Evolutionary conservation across 2,797 vertebrate genomes (phyloP), one percentile per base, ranked within the genome.

Genomic region (Darevskia mixta): DNA sequence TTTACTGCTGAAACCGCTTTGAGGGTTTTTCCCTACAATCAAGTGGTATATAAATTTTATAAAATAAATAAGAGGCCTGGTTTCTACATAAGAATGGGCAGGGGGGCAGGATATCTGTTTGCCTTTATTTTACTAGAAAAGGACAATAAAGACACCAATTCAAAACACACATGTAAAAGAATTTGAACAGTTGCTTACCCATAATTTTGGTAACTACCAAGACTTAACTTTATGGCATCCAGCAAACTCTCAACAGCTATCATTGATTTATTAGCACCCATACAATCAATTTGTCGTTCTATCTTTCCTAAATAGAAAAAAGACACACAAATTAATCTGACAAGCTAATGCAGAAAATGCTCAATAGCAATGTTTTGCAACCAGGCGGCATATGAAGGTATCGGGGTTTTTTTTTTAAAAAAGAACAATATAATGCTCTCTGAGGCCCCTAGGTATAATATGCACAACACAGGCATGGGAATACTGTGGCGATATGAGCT

Each of bases 161-260:
- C 55, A 87, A 87, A 49, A 76, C 17, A 78, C 43, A 86, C 25
- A 43, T 18, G 58, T 3, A 5, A 0, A 11, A 67, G 69, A 89
- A 89, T 86, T 20, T 64, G 67, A 11, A 43, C 89, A 90, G 25
- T 84, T 91, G 79, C 41, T 97, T 96, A 98, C 98, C 96, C 94
- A 72, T 96, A 94, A 58, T 97, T 97, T 95, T 97, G 97, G 85
- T 97, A 96, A 89, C 97, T 92, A 90, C 82, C 92, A 89, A 96
- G 93, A 86, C 96, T 97, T 86, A 97, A 85, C 35, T 94, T 95
- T 94, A 98, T 95, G 93, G 97, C 97, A 82, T 97, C 94, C 86
- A 96, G 93, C 15, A 98, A 96, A 79, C 88, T 93, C 89, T 97
- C 91, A 90, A 94, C 77, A 94, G 95, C 94, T 61, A 3, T 79